Conservation (phyloP, 2,888 invertebrate genomes). For the Chaetogeoica ovagalla region DNA sequence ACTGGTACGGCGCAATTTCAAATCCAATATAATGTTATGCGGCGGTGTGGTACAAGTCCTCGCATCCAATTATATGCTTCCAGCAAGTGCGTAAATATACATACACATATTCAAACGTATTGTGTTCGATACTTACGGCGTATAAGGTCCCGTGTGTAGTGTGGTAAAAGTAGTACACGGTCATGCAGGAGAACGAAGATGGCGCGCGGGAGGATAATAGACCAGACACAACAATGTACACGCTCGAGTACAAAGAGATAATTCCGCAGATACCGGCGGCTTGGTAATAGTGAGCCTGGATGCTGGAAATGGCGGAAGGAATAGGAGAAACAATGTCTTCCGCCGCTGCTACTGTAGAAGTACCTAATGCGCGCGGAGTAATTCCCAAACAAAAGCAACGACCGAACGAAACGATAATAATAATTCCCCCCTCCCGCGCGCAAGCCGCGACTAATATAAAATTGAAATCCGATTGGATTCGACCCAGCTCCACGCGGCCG, state of each 20-base stretch:
- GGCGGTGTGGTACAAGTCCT: too few species aligned
- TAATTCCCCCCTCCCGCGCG: neutral
- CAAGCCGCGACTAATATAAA: slow-evolving; percentile 10
- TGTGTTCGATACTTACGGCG: too few species aligned
- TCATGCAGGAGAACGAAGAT: neutral
- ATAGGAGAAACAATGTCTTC: slow-evolving; percentile 6
- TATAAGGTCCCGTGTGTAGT: too few species aligned
- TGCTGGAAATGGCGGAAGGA: too few species aligned
- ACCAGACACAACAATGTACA: neutral
- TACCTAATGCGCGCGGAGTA: neutral
- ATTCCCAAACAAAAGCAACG: slow-evolving; percentile 13
- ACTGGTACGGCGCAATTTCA: too few species aligned
- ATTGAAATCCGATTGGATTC: slow-evolving; percentile 26
- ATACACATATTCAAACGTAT: too few species aligned
- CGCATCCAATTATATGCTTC: too few species aligned
- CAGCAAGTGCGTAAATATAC: too few species aligned
- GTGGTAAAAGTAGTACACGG: too few species aligned
- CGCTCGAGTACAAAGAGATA: slow-evolving; percentile 7
- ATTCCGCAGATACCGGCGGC: neutral
- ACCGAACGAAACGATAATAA: slow-evolving; percentile 9
- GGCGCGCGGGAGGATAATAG: neutral
- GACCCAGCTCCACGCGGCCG: neutral
- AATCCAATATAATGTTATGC: too few species aligned
- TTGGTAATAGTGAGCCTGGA: too few species aligned
- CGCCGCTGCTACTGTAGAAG: too few species aligned